Evolutionary conservation across 2,797 vertebrate genomes (phyloP), one percentile per base, ranked within the genome.

Genomic region (Nyctalus aviator): DNA sequence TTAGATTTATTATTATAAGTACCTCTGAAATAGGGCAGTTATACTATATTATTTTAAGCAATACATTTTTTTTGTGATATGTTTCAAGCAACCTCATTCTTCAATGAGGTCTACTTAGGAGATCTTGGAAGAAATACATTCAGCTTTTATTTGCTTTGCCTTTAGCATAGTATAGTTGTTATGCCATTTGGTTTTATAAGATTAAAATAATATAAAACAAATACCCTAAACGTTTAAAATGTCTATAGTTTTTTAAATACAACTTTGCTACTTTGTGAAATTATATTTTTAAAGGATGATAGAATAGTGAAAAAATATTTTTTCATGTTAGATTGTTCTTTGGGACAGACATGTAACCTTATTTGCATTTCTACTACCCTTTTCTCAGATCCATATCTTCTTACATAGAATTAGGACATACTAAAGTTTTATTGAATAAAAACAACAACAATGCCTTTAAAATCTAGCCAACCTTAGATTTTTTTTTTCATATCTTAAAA

Each of bases 201-300:
- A 55, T 75, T 73, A 85, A 94, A 82, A 69, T 37, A 68, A 59
- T 84, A 59, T 9, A 41, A 88, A 84, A 82, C 4, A 50, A 83
- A 5, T 72, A 3, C 3, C 14, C 12, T 88, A 25, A 69, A 75
- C 37, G 6, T 68, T 62, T 92, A 21, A 93, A 72, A 69, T 82
- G 1, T 32, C n/a, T 25, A 12, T 75, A 27, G 27, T 62, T 66
- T 32, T 10, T 93, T 76, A 69, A 62, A 14, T 46, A 46, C 9
- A 59, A 18, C 32, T 88, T 86, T n/a, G 17, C 1, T 94, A 12
- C 30, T 23, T 66, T 89, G 6, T 92, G 35, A 84, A 89, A 35
- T 73, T 48, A 8, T 73, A 77, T 88, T 88, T 50, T 55, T 12
- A 4, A 44, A 30, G 14, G 2, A 0, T 53, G 37, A 89, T 32